Evolutionary conservation across 2,888 invertebrate species (phyloP), one percentile per base, ranked within the genome.

Genomic region (Ferrisia virgata): DNA sequence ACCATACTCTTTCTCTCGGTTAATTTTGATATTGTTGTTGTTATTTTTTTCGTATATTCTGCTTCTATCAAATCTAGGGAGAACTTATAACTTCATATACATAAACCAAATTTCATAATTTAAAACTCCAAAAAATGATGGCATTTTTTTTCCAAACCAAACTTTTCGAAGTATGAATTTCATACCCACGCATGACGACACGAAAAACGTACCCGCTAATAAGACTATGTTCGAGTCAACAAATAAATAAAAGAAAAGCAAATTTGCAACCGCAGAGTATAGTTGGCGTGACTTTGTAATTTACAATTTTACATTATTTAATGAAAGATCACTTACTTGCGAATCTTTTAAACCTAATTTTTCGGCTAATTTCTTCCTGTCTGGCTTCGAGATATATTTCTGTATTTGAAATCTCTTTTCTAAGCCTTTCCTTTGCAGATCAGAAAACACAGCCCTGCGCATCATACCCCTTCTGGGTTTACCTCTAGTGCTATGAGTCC

Each of bases 331-430:
- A 86, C 91, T 90, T 87, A 98, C 98, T 94, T 98, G 98, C 86
- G 98, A 98, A 88, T 99, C 98, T 88, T 98, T 98, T 13, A 99
- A 91, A 11, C 97, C 98, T 80, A 99, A 91, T 89, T 97, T 96
- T 89, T 97, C 97, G 0, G 99, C 98, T 86, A 99, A 90, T 88
- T 98, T 97, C 91, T 98, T 98, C 89, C 99, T 91, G 89, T 99
- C 99, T 0, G 98, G 98, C 89, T 99, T 99, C 88, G 97, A 97
- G 89, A 99, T 99, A 90, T 99, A 99, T 89, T 98, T 98, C 90
- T 98, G 98, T 82, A 96, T 93, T 89, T 97, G 96, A 90, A 99
- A 99, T 88, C 97, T 91, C 88, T 97, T 95, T 90, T 99, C 99
- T 86, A 99, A 91, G 0, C 98, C 98, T 87, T 97, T 97, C 72